phyloP scores from a whole-genome alignment of 2,113 vertebrate species.

The Rattus norvegicus region GRCr8 NC_086028.1:97883501-97884000 shows the following conservation, averaged over 20 bases:
- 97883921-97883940: slow-evolving; percentile 57
- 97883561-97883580: slow-evolving; percentile 40
- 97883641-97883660: slow-evolving; percentile 71
- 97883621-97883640: slow-evolving; percentile 66
- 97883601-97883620: slow-evolving; percentile 76
- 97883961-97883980: slow-evolving; percentile 35
- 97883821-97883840: slow-evolving; percentile 1
- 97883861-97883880: slow-evolving; percentile 54
- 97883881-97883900: slow-evolving; percentile 50
- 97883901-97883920: slow-evolving; percentile 59
- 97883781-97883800: slow-evolving; percentile 45
- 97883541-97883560: slow-evolving; percentile 66
- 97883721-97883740: slow-evolving; percentile 47
- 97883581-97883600: slow-evolving; percentile 76
- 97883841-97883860: slow-evolving; percentile 31
- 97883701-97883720: slow-evolving; percentile 55
- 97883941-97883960: slow-evolving; percentile 54
- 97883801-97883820: slow-evolving; percentile 64
- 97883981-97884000: slow-evolving; percentile 28
- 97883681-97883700: slow-evolving; percentile 36
- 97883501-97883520: slow-evolving; percentile 60
- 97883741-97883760: slow-evolving; percentile 42
- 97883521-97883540: slow-evolving; percentile 74
- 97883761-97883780: slow-evolving; percentile 59
- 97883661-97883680: slow-evolving; percentile 49